Base-by-base conservation (phyloP, 2,113 vertebrate genomes). In the Cyanoderma ruficeps region DNA sequence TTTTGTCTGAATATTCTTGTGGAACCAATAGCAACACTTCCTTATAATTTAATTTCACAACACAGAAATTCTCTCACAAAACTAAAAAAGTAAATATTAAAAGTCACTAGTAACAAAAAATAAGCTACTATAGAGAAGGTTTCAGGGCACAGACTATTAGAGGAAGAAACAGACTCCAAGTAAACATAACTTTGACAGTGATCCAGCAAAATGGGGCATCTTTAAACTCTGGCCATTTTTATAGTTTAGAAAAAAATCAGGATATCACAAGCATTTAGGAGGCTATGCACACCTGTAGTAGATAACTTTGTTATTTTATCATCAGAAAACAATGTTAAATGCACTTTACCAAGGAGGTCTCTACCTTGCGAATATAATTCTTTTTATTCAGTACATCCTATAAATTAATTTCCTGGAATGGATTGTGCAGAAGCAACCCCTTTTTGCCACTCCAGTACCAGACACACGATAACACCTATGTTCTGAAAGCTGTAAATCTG, bases 391-490 rank as follows among this genome's bases (percentile, higher is more conserved):
- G 7, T 82, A 57, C 70, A 87, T 91, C 92, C 95, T 96, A 95
- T 92, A 91, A 90, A 90, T 90, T n/a, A 4, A 61, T 85, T 35
- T 93, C 82, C 92, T 95, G 89, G 18, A 89, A 94, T 57, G 96
- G 83, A 93, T 42, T 97, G 82, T 91, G 81, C 77, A 91, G 69
- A 63, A 95, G 33, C 59, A 80, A 88, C 49, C 75, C 52, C 47
- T 69, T 94, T 92, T 74, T 39, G 76, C 30, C 77, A 75, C 39
- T 91, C 41, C 83, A 76, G 60, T 56, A 75, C 52, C 77, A 59
- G 76, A 91, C 69, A 84, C 50, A 88, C 52, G 81, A 6, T 47
- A 70, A 65, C 49, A 76, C n/a, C 89, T 65, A 46, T n/a, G 71
- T 68, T 96, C n/a, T 88, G 28, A 71, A 65, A 68, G 42, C 52